These are phyloP conservation scores for Rhyacophila evoluta DNA, from an alignment of 2,888 invertebrate species.

Conservation along the genomic window DNA sequence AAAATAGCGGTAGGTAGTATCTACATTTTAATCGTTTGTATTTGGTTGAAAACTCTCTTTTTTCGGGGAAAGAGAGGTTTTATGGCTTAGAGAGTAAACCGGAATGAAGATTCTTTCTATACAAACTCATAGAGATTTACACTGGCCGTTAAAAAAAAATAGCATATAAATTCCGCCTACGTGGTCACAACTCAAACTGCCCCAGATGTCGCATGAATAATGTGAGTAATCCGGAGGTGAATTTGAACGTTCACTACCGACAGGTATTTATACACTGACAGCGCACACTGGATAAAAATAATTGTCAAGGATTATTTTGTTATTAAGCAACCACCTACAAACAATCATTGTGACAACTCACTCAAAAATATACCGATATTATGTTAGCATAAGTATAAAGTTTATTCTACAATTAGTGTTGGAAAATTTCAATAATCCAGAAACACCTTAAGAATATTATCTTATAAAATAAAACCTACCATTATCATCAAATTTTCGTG, in stretches of 20 bases:
- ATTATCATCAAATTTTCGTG: too few relatives aligned
- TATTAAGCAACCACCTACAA: too few relatives aligned
- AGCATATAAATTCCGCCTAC: constrained; percentile 1
- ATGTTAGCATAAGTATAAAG: too few relatives aligned
- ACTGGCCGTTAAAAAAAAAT: constrained; percentile 1
- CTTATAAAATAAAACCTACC: too few relatives aligned
- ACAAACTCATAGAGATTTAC: not conserved
- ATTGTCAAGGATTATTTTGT: too few relatives aligned
- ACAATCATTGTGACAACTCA: too few relatives aligned
- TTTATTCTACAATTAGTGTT: too few relatives aligned
- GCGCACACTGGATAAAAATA: not conserved
- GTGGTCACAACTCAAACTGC: constrained; percentile 10
- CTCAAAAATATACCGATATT: too few relatives aligned
- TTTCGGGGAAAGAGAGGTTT: not conserved
- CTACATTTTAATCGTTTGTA: not conserved
- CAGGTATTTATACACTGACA: constrained; percentile 1
- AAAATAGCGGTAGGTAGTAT: too few relatives aligned
- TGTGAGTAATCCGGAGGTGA: not conserved
- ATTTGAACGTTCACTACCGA: constrained; percentile 12
- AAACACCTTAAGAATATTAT: too few relatives aligned
- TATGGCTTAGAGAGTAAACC: not conserved
- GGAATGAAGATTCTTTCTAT: not conserved
- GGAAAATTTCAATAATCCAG: too few relatives aligned
- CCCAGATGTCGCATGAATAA: constrained; percentile 19
- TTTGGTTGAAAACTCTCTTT: not conserved